Conservation (phyloP, 2,888 invertebrate species). For the Pecten maximus region DNA sequence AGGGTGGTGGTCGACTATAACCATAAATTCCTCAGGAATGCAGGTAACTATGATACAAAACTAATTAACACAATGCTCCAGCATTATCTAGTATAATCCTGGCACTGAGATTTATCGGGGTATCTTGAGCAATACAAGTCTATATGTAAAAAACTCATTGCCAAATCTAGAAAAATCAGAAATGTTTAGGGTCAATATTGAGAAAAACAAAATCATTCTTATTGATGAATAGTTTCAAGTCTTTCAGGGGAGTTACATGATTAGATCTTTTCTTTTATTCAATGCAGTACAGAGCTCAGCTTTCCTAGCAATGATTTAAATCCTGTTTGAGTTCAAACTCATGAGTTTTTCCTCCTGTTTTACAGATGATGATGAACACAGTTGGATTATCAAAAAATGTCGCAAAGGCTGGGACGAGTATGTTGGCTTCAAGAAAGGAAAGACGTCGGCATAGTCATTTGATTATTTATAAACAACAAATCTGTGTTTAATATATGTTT, state of each 20-base stretch:
- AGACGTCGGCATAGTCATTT: not conserved
- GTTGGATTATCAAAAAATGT: slow-evolving; percentile 88
- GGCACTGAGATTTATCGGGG: no score
- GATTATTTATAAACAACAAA: not conserved
- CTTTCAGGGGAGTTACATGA: no score
- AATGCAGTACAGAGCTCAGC: no score
- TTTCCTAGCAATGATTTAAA: no score
- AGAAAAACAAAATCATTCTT: not conserved
- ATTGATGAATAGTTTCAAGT: no score
- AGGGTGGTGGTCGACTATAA: slow-evolving; percentile 81
- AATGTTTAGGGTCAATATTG: not conserved
- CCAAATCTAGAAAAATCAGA: not conserved
- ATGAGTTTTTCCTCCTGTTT: slow-evolving; percentile 45
- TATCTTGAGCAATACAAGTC: no score
- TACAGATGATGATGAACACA: slow-evolving; percentile 84
- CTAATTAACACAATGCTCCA: no score
- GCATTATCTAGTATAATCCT: no score
- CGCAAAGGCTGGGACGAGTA: slow-evolving; percentile 85
- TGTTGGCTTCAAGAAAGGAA: slow-evolving; percentile 82
- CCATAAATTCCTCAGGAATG: slow-evolving; percentile 82
- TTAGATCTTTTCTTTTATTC: no score
- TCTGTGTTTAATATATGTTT: not conserved
- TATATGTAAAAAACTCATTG: no score
- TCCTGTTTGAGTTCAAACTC: no score
- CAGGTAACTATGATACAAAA: no score